Evolutionary conservation across 2,113 vertebrate species (phyloP).

Genomic region (Pseudolaguvia tuberculata): DNA sequence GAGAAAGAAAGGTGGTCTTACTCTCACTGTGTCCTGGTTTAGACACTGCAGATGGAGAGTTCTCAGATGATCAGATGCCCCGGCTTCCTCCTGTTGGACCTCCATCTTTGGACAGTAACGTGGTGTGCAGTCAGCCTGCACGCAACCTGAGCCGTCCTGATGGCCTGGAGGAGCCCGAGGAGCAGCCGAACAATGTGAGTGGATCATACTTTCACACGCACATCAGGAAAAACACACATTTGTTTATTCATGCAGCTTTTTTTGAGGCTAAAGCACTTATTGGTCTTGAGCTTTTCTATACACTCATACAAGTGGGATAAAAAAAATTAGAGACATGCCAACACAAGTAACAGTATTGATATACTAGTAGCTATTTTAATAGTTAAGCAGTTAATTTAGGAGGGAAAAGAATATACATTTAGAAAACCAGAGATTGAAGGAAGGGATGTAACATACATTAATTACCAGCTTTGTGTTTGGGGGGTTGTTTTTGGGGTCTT

Average conservation of each 20-base stretch:
- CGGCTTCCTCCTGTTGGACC: slow-evolving; percentile 82
- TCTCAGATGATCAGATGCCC: slow-evolving; percentile 88
- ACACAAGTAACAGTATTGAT: no score
- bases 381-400: no score
- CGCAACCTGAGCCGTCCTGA: slow-evolving; percentile 90
- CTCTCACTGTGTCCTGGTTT: slow-evolving; percentile 16
- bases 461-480: background rate
- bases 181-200: slow-evolving; percentile 64
- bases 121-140: slow-evolving; percentile 93
- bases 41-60: slow-evolving; percentile 88
- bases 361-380: no score
- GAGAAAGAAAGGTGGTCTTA: background rate
- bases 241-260: no score
- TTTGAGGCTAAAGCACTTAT: no score
- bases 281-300: no score
- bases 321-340: no score
- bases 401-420: no score
- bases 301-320: no score
- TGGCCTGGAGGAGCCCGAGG: slow-evolving; percentile 86
- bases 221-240: background rate
- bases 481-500: background rate
- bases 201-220: background rate
- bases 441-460: no score
- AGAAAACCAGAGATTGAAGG: no score
- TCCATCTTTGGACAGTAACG: slow-evolving; percentile 87